phyloP scores from a whole-genome alignment of 2,113 vertebrate genomes.

The Entelurus aequoreus region DNA sequence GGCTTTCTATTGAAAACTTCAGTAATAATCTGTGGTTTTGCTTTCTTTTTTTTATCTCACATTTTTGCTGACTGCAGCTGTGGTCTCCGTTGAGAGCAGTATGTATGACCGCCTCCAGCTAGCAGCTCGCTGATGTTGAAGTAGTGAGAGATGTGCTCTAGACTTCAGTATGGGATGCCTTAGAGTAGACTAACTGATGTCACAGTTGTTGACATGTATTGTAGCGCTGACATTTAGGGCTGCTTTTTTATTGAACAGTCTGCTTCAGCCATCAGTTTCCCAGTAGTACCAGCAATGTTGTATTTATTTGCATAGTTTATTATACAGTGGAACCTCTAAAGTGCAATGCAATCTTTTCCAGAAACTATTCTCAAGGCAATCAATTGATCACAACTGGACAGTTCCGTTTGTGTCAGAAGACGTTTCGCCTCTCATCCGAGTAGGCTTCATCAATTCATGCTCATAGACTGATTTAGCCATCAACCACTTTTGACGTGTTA shows the following conservation, averaged over 20 bases:
- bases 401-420: too few species aligned
- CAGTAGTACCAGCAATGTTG: conserved; percentile 19
- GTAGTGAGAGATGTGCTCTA: conserved; percentile 4
- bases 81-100: conserved; percentile 56
- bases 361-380: too few species aligned
- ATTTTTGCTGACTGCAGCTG: conserved; percentile 58
- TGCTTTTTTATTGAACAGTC: neutral
- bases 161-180: neutral
- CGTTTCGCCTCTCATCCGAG: too few species aligned
- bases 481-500: too few species aligned
- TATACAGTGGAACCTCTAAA: conserved; percentile 2
- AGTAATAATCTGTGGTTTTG: conserved; percentile 54
- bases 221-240: neutral
- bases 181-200: neutral
- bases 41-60: conserved; percentile 46
- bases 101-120: conserved; percentile 48
- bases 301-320: conserved; percentile 15
- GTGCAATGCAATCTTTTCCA: neutral
- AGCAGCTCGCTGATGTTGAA: conserved; percentile 20
- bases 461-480: too few species aligned
- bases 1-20: conserved; percentile 37
- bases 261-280: conserved; percentile 18
- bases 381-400: too few species aligned
- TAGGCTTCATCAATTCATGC: too few species aligned
- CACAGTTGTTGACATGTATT: neutral